Base-by-base conservation (phyloP, 1,140 invertebrate genomes). In the Ceratina australensis region DNA sequence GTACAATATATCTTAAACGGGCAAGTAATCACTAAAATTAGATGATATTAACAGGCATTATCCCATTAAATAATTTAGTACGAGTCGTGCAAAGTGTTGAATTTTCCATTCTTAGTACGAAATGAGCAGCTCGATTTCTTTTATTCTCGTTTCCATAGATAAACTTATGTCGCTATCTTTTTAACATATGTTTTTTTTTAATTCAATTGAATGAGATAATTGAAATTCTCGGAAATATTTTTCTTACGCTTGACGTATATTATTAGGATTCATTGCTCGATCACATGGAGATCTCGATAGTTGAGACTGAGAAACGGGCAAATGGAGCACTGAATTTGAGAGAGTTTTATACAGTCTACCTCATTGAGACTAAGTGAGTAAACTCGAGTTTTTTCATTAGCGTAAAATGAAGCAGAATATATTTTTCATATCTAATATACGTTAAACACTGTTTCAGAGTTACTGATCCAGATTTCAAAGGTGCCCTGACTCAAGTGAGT, bases 341-440 rank as follows among this genome's bases (percentile, higher is more conserved):
- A 88, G 96, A 97, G 89, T 96, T 95, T 91, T 97, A 95, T 89
- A 96, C 95, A 13, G 96, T 97, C 8, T 97, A 97, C 92, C 93
- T 97, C 86, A 95, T 97, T 86, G 96, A 97, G 93, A 95, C 96
- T 72, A 97, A 95, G 95, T 96, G 92, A 93, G 93, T 93, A 57
- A 66, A 82, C 56, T n/a, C 81, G 26, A 52, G 22, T 26, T 10
- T 54, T 33, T 69, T 28, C 2, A 2, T 12, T 10, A 42, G n/a
- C 18, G n/a, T 20, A 33, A 49, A 24, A 0, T 22, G 42, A 42
- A 15, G 24, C 54, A 0, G 3, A 22, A 26, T 4, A 57, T 42
- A 10, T 42, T 42, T 33, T 33, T 5, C 28, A 33, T 33, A 2
- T 2, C 28, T 33, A 10, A 42, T 7, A 10, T 42, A 42, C 33